Percentiles rank a stretch among this genome's conserved stretches.
Evolutionary conservation across 2,888 invertebrate genomes (phyloP).

Genomic region (Hermaeophaga mercurialis): DNA sequence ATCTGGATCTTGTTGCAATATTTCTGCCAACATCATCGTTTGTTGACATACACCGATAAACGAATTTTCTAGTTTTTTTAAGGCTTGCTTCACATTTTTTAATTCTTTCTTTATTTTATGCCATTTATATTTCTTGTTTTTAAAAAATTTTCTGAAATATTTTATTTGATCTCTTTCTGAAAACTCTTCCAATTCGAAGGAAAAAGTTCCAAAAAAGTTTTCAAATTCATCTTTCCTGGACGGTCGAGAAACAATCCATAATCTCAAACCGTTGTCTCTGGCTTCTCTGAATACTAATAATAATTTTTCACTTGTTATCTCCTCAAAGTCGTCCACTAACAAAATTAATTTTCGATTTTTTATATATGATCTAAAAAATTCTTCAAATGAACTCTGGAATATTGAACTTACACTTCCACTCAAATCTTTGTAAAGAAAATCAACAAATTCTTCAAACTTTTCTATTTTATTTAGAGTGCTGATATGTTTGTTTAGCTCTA

Average conservation of each 20-base stretch:
- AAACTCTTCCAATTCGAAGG: conserved; percentile 25
- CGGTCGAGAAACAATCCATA: conserved; percentile 26
- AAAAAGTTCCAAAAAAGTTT: conserved; percentile 12
- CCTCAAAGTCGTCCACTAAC: conserved; percentile 27
- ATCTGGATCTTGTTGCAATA: conserved; percentile 10
- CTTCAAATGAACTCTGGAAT: not conserved
- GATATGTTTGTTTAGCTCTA: conserved; percentile 15
- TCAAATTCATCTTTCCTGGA: conserved; percentile 8
- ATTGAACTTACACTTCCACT: not conserved
- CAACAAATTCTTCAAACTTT: conserved; percentile 10
- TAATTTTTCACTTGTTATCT: conserved; percentile 8
- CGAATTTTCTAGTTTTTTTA: conserved; percentile 12
- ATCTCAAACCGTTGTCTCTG: conserved; percentile 8
- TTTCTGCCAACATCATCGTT: conserved; percentile 27
- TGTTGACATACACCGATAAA: conserved; percentile 28
- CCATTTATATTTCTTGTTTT: not conserved
- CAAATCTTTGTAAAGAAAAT: conserved; percentile 5
- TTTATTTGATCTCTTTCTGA: conserved; percentile 11
- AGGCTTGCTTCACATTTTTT: not conserved
- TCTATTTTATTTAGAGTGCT: not conserved
- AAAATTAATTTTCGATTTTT: conserved; percentile 2
- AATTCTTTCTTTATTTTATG: conserved; percentile 1
- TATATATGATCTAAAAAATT: not conserved
- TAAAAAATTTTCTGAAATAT: conserved; percentile 17
- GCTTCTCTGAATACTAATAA: conserved; percentile 16